These are phyloP conservation scores for Athrips mouffetella DNA, from an alignment of 2,888 invertebrate genomes.

Conservation along the genomic window DNA sequence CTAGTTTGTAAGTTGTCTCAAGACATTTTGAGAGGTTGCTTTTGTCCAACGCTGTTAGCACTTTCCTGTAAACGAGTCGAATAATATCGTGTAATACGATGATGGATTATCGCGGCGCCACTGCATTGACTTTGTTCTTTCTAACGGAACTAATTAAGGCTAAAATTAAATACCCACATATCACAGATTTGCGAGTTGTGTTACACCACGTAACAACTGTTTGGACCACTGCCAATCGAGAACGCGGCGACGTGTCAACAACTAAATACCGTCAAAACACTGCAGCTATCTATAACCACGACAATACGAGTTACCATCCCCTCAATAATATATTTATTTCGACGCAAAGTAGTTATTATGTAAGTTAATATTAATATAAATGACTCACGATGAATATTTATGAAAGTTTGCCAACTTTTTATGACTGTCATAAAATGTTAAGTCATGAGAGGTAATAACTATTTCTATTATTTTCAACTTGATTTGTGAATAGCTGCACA, in stretches of 20 bases:
- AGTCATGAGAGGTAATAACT: too few relatives aligned
- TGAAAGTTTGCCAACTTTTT: neutral
- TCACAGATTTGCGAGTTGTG: conserved; percentile 33
- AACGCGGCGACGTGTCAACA: conserved; percentile 36
- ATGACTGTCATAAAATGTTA: neutral
- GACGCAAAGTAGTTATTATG: neutral
- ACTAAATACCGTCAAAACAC: conserved; percentile 16
- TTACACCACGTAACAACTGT: conserved; percentile 36
- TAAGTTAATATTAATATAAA: too few relatives aligned
- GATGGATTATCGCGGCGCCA: neutral
- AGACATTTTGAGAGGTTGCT: too few relatives aligned
- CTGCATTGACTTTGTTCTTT: conserved; percentile 4
- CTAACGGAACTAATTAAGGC: conserved; percentile 28
- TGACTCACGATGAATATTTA: too few relatives aligned
- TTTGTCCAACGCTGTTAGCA: too few relatives aligned
- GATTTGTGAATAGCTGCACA: too few relatives aligned
- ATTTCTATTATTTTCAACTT: too few relatives aligned
- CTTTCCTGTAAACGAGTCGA: neutral
- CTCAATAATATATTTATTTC: too few relatives aligned
- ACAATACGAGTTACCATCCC: neutral
- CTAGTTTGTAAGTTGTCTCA: too few relatives aligned
- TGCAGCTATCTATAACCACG: conserved; percentile 2
- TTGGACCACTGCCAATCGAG: conserved; percentile 37
- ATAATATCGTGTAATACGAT: neutral
- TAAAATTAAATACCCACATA: conserved; percentile 41